Conservation (phyloP, 2,888 invertebrate species). For the Apodemia zela region DNA sequence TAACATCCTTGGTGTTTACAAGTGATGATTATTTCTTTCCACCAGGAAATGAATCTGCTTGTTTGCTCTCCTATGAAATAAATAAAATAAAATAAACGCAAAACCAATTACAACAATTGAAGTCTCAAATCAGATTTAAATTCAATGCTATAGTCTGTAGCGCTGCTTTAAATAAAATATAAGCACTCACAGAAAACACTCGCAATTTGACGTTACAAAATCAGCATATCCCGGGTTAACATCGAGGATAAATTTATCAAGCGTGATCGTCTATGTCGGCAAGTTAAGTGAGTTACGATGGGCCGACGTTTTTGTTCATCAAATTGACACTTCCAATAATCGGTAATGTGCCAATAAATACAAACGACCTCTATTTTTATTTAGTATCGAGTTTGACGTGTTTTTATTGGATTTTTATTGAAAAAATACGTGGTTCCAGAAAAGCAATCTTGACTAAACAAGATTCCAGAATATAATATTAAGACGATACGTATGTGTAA, state of each 20-base stretch:
- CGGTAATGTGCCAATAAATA: slow-evolving; percentile 20
- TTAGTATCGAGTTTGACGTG: not conserved
- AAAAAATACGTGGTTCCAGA: not conserved
- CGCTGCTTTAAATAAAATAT: not conserved
- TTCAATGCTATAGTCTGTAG: no score
- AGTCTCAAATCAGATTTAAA: no score
- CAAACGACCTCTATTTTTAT: not conserved
- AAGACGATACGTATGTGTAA: no score
- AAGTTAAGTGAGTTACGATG: slow-evolving; percentile 34
- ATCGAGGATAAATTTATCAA: slow-evolving; percentile 35
- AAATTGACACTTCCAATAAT: slow-evolving; percentile 29
- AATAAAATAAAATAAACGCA: no score
- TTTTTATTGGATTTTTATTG: not conserved
- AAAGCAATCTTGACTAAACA: not conserved
- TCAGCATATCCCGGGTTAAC: slow-evolving; percentile 36
- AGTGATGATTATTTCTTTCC: no score
- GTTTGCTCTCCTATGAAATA: no score
- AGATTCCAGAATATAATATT: no score
- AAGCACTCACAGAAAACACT: slow-evolving; percentile 7
- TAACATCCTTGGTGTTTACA: no score
- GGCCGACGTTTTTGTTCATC: slow-evolving; percentile 28
- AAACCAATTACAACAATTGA: no score
- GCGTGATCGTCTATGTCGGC: slow-evolving; percentile 26
- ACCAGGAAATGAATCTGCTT: no score
- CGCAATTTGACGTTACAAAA: slow-evolving; percentile 19